Base-by-base conservation (phyloP, 2,888 invertebrate species). In the Tinea semifulvella region DNA sequence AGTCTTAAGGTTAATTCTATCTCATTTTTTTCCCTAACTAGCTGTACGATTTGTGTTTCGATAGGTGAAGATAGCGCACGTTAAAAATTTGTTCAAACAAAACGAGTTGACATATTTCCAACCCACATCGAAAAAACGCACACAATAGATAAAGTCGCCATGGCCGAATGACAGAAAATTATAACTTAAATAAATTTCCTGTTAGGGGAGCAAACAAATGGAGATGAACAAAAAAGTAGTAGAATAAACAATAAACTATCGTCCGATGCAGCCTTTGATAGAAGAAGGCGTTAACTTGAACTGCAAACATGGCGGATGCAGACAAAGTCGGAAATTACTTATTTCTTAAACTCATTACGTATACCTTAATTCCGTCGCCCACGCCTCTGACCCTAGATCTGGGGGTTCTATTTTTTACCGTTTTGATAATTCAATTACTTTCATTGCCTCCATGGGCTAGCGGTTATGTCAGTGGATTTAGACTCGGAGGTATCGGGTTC, bases 101-200 rank as follows among this genome's bases (percentile, higher is more conserved):
- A n/a, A 67, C 63, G 65, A 10, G 25, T 45, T 56, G 61, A 62
- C 62, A 61, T 63, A 60, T 65, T 59, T 56, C 56, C 47, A 54
- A 56, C 52, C 48, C 46, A 54, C 52, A 52, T 55, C 52, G 50
- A 56, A 61, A 55, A 54, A 55, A 55, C 51, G 51, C 52, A 56
- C 49, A 55, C 52, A 54, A 53, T 58, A 58, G 61, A 57, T 55
- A 63, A 66, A 65, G 64, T 61, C 63, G 63, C 58, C 36, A 18
- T 40, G 22, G 22, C 53, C 57, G 58, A 72, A 76, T 77, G 73
- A 73, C 75, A 79, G 67, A 73, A 77, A 73, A 75, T 75, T 76
- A 75, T 72, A 70, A 69, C 69, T 70, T 62, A 71, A 77, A 77
- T 77, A 76, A 77, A 79, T 80, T 76, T 80, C 79, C 79, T 75